Evolutionary conservation across 2,797 vertebrate species (phyloP).

Genomic region (Manis crassicaudata): DNA sequence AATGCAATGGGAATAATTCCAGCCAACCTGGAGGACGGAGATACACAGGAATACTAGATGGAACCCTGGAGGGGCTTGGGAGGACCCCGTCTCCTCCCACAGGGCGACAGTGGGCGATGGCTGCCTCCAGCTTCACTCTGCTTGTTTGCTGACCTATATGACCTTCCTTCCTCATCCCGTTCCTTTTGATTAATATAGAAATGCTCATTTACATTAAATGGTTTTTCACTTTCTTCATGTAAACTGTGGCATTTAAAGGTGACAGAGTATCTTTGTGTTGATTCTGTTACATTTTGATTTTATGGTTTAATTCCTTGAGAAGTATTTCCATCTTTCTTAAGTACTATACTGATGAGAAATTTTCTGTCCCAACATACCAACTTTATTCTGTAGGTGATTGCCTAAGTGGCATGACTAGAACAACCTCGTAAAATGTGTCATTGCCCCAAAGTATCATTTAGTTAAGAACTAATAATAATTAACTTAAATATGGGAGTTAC

Average conservation of each 20-base stretch:
- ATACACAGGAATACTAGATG: neutral
- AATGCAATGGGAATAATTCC: neutral
- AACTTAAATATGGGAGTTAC: conserved; percentile 9
- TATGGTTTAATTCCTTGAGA: neutral
- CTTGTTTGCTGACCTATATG: neutral
- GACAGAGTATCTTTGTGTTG: neutral
- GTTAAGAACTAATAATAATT: conserved; percentile 47
- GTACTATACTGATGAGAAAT: neutral
- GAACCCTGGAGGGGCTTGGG: neutral
- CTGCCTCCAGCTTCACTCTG: neutral
- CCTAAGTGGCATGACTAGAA: neutral
- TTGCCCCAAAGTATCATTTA: conserved; percentile 46
- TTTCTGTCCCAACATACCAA: neutral
- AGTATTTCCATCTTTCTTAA: neutral
- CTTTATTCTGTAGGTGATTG: neutral
- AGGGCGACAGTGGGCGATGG: neutral
- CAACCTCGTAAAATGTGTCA: neutral
- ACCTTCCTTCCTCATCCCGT: neutral
- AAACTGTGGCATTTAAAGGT: neutral
- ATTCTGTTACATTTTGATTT: neutral
- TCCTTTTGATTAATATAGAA: neutral
- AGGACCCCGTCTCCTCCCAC: neutral
- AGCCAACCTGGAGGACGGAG: neutral
- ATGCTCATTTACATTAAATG: neutral
- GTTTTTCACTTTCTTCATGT: neutral